Conservation (phyloP, 2,888 invertebrate species). For the Brenthis daphne region DNA sequence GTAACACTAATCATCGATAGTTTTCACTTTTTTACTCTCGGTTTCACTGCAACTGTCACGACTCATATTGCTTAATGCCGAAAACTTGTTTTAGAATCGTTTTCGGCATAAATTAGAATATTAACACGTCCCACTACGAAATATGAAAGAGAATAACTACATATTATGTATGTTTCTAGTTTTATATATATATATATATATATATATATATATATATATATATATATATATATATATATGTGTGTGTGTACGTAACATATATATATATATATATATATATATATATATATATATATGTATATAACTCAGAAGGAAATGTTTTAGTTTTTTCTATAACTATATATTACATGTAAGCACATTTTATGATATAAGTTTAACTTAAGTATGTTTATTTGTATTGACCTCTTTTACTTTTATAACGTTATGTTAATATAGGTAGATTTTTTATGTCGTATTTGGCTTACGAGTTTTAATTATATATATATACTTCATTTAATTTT, state of each 20-base stretch:
- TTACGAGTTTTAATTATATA: too few species aligned
- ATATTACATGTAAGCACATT: too few species aligned
- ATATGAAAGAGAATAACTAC: conserved; percentile 1
- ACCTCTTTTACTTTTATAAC: too few species aligned
- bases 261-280: background rate
- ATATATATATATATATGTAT: background rate
- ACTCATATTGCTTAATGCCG: conserved; percentile 9
- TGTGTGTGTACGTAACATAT: background rate
- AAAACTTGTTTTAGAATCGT: conserved; percentile 17
- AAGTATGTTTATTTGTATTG: too few species aligned
- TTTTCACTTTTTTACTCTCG: conserved; percentile 25
- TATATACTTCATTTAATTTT: too few species aligned
- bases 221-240: background rate
- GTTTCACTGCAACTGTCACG: conserved; percentile 25
- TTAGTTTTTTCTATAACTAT: too few species aligned
- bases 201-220: background rate
- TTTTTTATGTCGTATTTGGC: too few species aligned
- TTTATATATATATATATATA: background rate
- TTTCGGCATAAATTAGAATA: conserved; percentile 6
- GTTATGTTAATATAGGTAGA: too few species aligned
- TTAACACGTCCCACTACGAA: background rate
- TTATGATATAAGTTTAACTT: too few species aligned
- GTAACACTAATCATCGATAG: conserved; percentile 13
- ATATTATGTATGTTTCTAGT: background rate
- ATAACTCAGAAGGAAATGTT: too few species aligned